Evolutionary conservation across 2,888 invertebrate species (phyloP), one percentile per base, ranked within the genome.

Genomic region (Synanthedon andrenaeformis): DNA sequence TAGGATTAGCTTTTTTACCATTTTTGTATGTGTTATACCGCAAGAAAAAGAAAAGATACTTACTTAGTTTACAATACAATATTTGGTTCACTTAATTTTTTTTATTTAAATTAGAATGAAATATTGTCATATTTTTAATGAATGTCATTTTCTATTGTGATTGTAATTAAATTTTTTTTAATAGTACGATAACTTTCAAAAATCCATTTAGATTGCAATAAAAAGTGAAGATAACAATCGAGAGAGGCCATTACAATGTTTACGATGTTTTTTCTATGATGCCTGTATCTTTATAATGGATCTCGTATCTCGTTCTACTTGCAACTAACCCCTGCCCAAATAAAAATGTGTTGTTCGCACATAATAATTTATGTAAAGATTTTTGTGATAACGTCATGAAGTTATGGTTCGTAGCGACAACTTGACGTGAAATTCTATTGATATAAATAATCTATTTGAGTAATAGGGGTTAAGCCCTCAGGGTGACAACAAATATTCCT

Each of bases 221-320:
- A 86, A 82, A 80, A 75, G 70, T 61, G 58, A 52, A 71, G 83
- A 83, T 85, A 79, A 74, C 72, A 72, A 86, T 85, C 85, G 60
- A 62, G 63, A 66, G 72, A 72, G 66, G 68, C 70, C 73, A 77
- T 81, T 79, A 76, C 78, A 78, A 66, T 69, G 71, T 77, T 81
- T 79, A 79, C 74, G 74, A 74, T 67, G 70, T 71, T 73, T 75
- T 75, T 74, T 76, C 71, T 77, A 68, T 74, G 67, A 67, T 69
- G 69, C 70, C 63, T 65, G 64, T 81, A 84, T 83, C 84, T 82
- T 76, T 74, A 76, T 78, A 72, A 71, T 67, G 67, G 68, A 83
- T 82, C 84, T 78, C 72, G 62, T 69, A 68, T 69, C 70, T 68
- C 75, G 70, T 71, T 75, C 56, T 56, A 57, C 58, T 61, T 57